Conservation (phyloP, 2,888 invertebrate species). For the Clepsis dumicolana region DNA sequence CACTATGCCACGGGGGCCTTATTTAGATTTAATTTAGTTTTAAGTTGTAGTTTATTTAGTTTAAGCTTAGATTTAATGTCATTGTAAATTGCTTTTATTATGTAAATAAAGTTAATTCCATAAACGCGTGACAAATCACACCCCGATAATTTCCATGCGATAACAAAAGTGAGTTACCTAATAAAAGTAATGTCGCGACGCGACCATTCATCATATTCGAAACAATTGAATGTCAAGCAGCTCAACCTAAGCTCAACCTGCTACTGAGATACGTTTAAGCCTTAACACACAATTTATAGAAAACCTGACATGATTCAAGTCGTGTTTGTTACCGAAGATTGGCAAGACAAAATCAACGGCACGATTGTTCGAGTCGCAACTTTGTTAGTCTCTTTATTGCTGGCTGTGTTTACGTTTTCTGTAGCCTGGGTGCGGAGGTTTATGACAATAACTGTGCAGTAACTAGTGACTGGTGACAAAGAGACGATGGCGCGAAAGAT, state of each 20-base stretch:
- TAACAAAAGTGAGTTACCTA: constrained; percentile 38
- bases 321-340: background rate
- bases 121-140: constrained; percentile 41
- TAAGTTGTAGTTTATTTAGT: no score
- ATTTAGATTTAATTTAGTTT: no score
- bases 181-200: constrained; percentile 34
- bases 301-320: background rate
- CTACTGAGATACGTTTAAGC: constrained; percentile 24
- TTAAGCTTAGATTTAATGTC: no score
- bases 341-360: constrained; percentile 1
- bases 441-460: constrained; percentile 28
- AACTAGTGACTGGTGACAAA: constrained; percentile 46
- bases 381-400: constrained; percentile 12
- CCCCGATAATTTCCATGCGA: constrained; percentile 35
- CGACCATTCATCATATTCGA: constrained; percentile 28
- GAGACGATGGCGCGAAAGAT: constrained; percentile 56
- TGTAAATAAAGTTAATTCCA: no score
- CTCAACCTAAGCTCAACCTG: constrained; percentile 23
- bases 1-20: no score
- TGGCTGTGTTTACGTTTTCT: constrained; percentile 1
- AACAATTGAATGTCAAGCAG: constrained; percentile 41
- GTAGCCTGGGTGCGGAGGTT: constrained; percentile 11
- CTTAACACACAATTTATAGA: background rate
- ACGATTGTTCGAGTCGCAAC: constrained; percentile 6
- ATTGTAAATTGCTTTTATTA: no score